phyloP scores from a whole-genome alignment of 2,888 invertebrate species.

The Ypsolopha sequella region DNA sequence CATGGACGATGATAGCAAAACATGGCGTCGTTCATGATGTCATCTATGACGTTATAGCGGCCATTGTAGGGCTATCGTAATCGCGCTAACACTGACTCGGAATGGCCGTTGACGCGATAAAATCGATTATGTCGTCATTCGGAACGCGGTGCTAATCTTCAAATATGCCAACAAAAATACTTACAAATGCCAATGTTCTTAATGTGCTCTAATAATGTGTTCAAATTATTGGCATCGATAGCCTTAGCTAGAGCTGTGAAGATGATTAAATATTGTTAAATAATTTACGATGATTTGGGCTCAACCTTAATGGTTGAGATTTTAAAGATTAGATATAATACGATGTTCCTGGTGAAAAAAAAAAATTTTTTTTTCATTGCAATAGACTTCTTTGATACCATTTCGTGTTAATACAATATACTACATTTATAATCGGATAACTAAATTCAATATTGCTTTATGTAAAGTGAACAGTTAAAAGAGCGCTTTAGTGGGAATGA shows the following conservation, averaged over 20 bases:
- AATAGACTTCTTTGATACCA: too few species aligned
- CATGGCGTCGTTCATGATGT: too few species aligned
- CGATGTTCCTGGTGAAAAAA: not conserved
- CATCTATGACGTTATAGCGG: too few species aligned
- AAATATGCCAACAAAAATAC: not conserved
- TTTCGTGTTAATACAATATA: too few species aligned
- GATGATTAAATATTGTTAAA: conserved; percentile 30
- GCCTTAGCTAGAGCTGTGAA: conserved; percentile 65
- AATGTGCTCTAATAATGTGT: conserved; percentile 30
- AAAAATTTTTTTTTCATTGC: too few species aligned
- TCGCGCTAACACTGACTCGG: too few species aligned
- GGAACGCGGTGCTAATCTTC: too few species aligned
- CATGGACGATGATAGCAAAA: too few species aligned
- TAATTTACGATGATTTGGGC: not conserved
- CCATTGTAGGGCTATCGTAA: too few species aligned
- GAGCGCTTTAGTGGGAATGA: not conserved
- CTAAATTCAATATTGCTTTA: not conserved
- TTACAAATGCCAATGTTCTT: conserved; percentile 1
- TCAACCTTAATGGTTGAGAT: not conserved
- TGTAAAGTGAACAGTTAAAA: not conserved
- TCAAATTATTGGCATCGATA: conserved; percentile 49
- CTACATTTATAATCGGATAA: too few species aligned
- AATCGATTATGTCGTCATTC: too few species aligned
- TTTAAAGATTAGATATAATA: not conserved
- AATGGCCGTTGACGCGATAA: too few species aligned